A percentile compares a stretch with the other conserved stretches of the same genome.
phyloP scores from a whole-genome alignment of 2,888 invertebrate genomes.

The Encarsia formosa region DNA sequence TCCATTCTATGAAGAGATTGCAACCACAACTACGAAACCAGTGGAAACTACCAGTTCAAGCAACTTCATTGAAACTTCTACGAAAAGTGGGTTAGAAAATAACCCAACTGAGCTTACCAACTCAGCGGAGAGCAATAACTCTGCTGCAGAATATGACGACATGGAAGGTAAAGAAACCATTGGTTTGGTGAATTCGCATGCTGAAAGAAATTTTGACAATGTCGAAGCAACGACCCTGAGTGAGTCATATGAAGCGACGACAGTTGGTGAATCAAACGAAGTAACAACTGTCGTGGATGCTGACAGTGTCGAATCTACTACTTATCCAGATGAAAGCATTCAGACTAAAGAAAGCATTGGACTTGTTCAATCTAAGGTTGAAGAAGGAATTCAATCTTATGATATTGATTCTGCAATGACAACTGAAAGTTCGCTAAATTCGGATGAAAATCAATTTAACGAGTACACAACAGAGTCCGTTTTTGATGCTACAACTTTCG shows the following conservation, averaged over 20 bases:
- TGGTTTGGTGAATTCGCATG: conserved; percentile 28
- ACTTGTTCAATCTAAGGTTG: conserved; percentile 16
- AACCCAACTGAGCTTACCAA: too few relatives aligned
- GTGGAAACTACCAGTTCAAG: too few relatives aligned
- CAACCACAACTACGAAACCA: too few relatives aligned
- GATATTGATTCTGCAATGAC: neutral
- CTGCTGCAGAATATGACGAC: conserved; percentile 20
- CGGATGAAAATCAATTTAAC: too few relatives aligned
- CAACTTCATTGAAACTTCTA: too few relatives aligned
- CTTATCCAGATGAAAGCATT: conserved; percentile 6
- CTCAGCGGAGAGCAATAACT: too few relatives aligned
- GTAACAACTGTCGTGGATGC: neutral
- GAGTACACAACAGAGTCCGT: too few relatives aligned
- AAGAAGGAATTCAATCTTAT: too few relatives aligned
- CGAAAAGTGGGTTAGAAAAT: too few relatives aligned
- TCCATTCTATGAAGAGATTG: too few relatives aligned
- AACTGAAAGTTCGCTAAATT: neutral
- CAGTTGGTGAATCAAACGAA: neutral
- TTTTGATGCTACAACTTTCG: neutral
- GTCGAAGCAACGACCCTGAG: neutral
- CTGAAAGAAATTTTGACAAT: conserved; percentile 12
- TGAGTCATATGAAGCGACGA: neutral
- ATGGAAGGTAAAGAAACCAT: conserved; percentile 33
- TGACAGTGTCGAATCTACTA: neutral
- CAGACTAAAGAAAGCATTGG: conserved; percentile 30